These are phyloP conservation scores for Neoascia interrupta DNA, from an alignment of 2,888 invertebrate genomes.

Conservation along the genomic window DNA sequence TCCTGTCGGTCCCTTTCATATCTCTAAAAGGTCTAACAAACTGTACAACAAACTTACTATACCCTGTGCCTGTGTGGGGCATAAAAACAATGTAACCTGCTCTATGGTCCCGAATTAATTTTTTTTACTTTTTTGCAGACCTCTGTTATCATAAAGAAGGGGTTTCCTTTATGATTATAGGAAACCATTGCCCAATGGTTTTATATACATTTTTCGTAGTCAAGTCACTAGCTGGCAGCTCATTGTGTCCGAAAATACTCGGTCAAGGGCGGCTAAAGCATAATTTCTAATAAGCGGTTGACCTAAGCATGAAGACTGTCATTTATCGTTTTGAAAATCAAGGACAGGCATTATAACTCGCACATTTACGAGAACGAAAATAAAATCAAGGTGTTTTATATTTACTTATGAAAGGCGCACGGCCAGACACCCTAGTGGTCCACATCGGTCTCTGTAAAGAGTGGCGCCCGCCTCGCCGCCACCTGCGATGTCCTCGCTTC, in stretches of 20 bases:
- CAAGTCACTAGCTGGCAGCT: conserved; percentile 7
- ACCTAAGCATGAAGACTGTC: conserved; percentile 50
- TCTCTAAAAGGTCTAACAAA: too few species aligned
- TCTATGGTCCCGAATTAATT: too few species aligned
- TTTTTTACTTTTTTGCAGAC: too few species aligned
- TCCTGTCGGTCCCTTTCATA: too few species aligned
- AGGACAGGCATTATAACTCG: conserved; percentile 41
- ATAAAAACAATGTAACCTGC: too few species aligned
- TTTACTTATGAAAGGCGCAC: conserved; percentile 46
- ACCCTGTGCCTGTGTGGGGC: too few species aligned
- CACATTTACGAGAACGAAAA: conserved; percentile 60
- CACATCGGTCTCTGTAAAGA: conserved; percentile 14
- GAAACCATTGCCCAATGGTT: too few species aligned
- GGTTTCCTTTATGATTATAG: too few species aligned
- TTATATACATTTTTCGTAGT: too few species aligned
- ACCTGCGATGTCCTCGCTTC: conserved; percentile 28
- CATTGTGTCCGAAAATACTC: conserved; percentile 39
- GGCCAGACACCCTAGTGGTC: conserved; percentile 35
- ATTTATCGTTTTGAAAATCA: conserved; percentile 55
- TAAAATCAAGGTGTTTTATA: conserved; percentile 69
- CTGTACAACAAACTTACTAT: too few species aligned
- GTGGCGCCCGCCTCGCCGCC: conserved; percentile 9
- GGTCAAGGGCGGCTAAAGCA: conserved; percentile 63
- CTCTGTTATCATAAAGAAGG: too few species aligned
- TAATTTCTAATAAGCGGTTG: conserved; percentile 41